A percentile compares a stretch with the other conserved stretches of the same genome.
Conservation (phyloP, 1,140 invertebrate genomes). For the Bombus pascuorum region DNA sequence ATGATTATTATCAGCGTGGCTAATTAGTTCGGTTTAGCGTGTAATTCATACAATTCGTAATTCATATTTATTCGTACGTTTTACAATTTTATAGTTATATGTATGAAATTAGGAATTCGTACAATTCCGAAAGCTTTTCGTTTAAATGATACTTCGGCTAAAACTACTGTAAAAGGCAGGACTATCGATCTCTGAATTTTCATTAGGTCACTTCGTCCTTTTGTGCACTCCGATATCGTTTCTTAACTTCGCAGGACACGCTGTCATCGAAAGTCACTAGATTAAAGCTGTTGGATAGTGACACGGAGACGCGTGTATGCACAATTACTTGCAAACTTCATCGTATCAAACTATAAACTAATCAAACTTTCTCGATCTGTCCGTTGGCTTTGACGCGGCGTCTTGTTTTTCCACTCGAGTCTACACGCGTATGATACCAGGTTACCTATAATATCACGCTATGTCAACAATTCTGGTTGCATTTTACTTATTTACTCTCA, state of each 20-base stretch:
- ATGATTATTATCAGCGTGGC: too few relatives aligned
- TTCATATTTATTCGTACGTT: too few relatives aligned
- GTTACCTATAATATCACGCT: neutral
- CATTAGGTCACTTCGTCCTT: neutral
- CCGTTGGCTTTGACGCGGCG: neutral
- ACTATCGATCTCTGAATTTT: neutral
- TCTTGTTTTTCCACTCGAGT: neutral
- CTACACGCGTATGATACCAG: neutral
- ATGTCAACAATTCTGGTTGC: neutral
- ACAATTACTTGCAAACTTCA: constrained; percentile 43
- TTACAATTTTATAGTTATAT: too few relatives aligned
- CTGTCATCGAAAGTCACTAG: constrained; percentile 14
- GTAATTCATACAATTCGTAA: too few relatives aligned
- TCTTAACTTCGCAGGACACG: constrained; percentile 8
- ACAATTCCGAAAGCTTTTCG: neutral
- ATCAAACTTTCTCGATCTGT: constrained; percentile 54
- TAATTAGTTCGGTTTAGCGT: too few relatives aligned
- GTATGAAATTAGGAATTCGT: neutral
- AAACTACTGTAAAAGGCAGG: too few relatives aligned
- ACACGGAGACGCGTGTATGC: too few relatives aligned
- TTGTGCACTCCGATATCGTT: neutral
- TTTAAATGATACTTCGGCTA: neutral
- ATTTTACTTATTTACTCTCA: neutral
- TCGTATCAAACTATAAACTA: constrained; percentile 24
- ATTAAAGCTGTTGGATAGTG: neutral